Percentiles rank a stretch among this genome's conserved stretches.
phyloP scores from a whole-genome alignment of 23 tunicate genomes.

The Ciona savignyi region DNA sequence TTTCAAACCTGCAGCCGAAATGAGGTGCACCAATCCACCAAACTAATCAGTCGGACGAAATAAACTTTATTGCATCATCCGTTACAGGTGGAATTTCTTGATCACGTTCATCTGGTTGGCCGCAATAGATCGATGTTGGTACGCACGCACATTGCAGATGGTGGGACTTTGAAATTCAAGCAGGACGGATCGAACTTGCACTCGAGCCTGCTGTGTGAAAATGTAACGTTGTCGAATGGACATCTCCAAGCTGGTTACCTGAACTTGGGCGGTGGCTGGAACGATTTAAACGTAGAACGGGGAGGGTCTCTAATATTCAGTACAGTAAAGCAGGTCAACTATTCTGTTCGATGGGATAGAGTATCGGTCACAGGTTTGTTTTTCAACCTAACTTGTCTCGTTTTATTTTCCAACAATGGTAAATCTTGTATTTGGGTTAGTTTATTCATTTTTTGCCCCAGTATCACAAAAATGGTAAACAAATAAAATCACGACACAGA shows the following conservation, averaged over 20 bases:
- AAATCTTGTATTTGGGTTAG: not conserved
- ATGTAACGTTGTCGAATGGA: slow-evolving; percentile 1
- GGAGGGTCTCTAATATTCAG: not conserved
- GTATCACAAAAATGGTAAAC: too few species aligned
- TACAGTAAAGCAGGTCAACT: slow-evolving; percentile 1
- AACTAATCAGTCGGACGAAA: too few species aligned
- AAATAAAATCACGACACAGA: too few species aligned
- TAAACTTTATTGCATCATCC: not conserved
- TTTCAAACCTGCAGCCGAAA: too few species aligned
- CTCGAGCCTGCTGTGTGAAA: slow-evolving; percentile 3
- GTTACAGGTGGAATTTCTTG: slow-evolving; percentile 1
- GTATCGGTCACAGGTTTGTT: slow-evolving; percentile 1
- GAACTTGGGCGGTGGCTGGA: slow-evolving; percentile 12
- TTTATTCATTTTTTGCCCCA: not conserved
- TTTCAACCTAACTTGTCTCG: not conserved
- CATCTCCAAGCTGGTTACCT: not conserved
- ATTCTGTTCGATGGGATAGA: not conserved
- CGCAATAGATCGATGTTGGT: slow-evolving; percentile 7
- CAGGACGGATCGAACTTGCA: slow-evolving; percentile 5
- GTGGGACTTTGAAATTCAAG: not conserved
- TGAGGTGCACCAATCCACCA: slow-evolving; percentile 1
- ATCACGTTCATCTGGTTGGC: slow-evolving; percentile 5
- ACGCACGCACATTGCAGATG: not conserved
- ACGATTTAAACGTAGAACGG: not conserved
- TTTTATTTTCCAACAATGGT: not conserved